Evolutionary conservation across 1,140 invertebrate species (phyloP), one percentile per base, ranked within the genome.

Genomic region (Bacillus rossius): DNA sequence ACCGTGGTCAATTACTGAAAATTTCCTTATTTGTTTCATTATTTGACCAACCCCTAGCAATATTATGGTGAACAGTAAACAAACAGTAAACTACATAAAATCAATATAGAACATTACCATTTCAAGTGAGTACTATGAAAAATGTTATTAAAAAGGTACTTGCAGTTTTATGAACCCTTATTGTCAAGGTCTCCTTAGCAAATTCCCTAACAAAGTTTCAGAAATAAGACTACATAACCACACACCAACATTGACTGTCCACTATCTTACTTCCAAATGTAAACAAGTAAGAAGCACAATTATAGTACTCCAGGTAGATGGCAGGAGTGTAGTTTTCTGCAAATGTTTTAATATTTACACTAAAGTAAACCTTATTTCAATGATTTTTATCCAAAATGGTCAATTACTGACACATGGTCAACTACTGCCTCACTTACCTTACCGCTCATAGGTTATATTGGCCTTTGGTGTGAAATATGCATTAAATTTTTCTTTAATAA

Each of bases 381-480:
- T 8, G 5, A 22, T 25, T 50, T 50, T 14, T 1, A n/a, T 50
- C 26, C 0, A 4, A 50, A 50, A 50, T 1, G 48, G 48, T 50
- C 48, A 50, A 20, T 23, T 50, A 50, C 48, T 50, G 17, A 25
- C 48, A 50, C 48, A 50, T 25, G 48, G 48, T 50, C 48, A 50
- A 50, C 26, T 50, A 3, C 23, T 50, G 1, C 7, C 48, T n/a
- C 34, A 19, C 29, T 23, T 25, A 23, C 17, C 23, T 25, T n/a
- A 19, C 10, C 4, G 4, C 10, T 34, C 29, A 10, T 34, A 34
- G 29, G 29, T 34, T 34, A 34, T 34, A 10, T 34, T 34, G 4
- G 29, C 10, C 10, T 34, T 34, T 4, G 29, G 29, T 34, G 29
- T 7, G 10, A 34, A 34, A 34, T 34, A 34, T 10, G 29, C 4